Base-by-base conservation (phyloP, 2,797 vertebrate genomes). In the Phoebastria nigripes region DNA sequence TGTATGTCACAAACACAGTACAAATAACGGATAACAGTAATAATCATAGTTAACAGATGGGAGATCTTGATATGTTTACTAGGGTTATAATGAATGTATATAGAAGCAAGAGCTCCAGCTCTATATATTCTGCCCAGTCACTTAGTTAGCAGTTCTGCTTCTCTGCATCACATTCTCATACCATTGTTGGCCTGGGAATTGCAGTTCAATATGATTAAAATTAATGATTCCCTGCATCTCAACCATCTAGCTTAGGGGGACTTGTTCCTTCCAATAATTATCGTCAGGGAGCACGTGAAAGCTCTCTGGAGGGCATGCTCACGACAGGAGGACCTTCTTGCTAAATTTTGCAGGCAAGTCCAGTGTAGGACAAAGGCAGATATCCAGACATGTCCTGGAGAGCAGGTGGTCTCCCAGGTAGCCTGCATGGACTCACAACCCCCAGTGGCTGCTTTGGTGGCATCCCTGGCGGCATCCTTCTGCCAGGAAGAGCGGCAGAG, bases 191-290 rank as follows among this genome's bases (percentile, higher is more conserved):
- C 29, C 77, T 87, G 94, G 88, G 83, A 96, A 81, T 86, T 89
- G 54, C 55, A n/a, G 81, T 84, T 95, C 87, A 51, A 41, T 90
- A 46, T 12, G n/a, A 55, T 90, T 93, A 77, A 90, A 79, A 92
- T 52, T 69, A 96, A 84, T 80, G 62, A 80, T 65, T 76, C 73
- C 42, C 56, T 84, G 26, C 51, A 54, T 80, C 58, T 86, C 62
- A 83, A 70, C 66, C 24, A 3, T n/a, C 41, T 56, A 31, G 51
- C 85, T 79, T 33, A 86, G 33, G 65, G 65, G 71, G 59, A 91
- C 39, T 37, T 55, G 11, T 87, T 91, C 41, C 79, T 91, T 96
- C 63, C 46, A 33, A 37, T 92, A 95, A 94, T 72, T 93, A 86
- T 93, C 12, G 13, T 79, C 73, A 79, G 81, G 49, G 22, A 96